These are phyloP conservation scores for Xiphophorus couchianus DNA, from an alignment of 2,113 vertebrate species.

Conservation along the genomic window DNA sequence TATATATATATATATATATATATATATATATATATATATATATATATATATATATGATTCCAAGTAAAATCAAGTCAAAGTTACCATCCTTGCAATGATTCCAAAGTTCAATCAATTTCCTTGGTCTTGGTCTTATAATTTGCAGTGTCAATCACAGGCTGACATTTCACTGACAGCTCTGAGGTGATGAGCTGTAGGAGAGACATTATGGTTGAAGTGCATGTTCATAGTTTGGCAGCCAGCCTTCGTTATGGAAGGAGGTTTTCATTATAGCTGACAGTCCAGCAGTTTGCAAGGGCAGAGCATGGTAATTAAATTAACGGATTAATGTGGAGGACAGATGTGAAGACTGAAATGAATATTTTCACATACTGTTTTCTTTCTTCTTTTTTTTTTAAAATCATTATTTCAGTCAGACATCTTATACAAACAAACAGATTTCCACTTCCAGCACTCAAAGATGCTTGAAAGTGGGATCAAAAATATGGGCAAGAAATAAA, in stretches of 20 bases:
- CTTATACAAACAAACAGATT: not conserved
- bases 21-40: no score
- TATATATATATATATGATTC: no score
- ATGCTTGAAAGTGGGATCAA: slow-evolving; percentile 7
- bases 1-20: no score
- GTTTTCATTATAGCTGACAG: slow-evolving; percentile 51
- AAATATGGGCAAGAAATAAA: slow-evolving; percentile 50
- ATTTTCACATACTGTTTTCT: slow-evolving; percentile 24
- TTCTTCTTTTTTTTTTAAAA: not conserved
- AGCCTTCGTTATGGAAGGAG: slow-evolving; percentile 43
- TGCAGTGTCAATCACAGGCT: slow-evolving; percentile 14
- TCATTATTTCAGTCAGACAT: slow-evolving; percentile 20
- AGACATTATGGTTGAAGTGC: slow-evolving; percentile 47
- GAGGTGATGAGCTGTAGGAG: slow-evolving; percentile 42
- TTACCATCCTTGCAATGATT: not conserved
- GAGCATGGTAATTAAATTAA: slow-evolving; percentile 34
- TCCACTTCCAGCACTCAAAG: slow-evolving; percentile 19
- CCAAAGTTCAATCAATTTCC: not conserved
- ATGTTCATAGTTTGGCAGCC: slow-evolving; percentile 53
- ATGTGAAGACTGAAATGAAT: slow-evolving; percentile 35
- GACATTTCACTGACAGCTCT: slow-evolving; percentile 21
- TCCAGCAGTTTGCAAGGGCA: slow-evolving; percentile 41
- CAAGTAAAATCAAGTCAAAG: not conserved
- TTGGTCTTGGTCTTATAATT: slow-evolving; percentile 26
- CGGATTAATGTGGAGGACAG: slow-evolving; percentile 46